Percentiles rank a stretch among this genome's conserved stretches.
These are phyloP conservation scores for Embiotoca jacksoni DNA, from an alignment of 2,113 vertebrate species.

Conservation along the genomic window DNA sequence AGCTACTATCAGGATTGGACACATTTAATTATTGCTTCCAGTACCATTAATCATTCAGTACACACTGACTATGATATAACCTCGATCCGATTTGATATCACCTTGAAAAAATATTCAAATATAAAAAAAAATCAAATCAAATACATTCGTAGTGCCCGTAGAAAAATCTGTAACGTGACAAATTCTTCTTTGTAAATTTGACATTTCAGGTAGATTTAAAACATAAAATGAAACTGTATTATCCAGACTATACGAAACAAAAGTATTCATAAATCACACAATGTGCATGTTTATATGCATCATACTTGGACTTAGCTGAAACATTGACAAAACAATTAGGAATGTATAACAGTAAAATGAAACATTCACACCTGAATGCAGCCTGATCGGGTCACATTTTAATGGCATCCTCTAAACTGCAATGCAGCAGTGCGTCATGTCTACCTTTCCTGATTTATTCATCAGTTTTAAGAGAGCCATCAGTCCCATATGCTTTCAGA, in stretches of 20 bases:
- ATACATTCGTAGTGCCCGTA: constrained; percentile 54
- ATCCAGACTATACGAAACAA: not conserved
- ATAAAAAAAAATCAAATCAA: constrained; percentile 18
- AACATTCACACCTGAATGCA: constrained; percentile 1
- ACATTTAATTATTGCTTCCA: constrained; percentile 63
- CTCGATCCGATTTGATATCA: constrained; percentile 26
- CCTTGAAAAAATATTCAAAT: constrained; percentile 8
- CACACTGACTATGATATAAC: constrained; percentile 26
- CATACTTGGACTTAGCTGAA: not conserved
- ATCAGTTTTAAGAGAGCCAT: too few species aligned
- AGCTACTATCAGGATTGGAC: constrained; percentile 24
- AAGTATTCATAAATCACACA: not conserved
- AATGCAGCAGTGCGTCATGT: not conserved
- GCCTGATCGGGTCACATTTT: not conserved
- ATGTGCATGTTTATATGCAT: not conserved
- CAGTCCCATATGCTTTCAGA: too few species aligned
- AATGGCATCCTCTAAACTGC: not conserved
- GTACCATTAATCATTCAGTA: constrained; percentile 41
- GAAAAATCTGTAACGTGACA: constrained; percentile 40
- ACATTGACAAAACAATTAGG: not conserved
- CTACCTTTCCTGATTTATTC: too few species aligned
- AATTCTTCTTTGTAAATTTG: not conserved
- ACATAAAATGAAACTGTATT: constrained; percentile 2
- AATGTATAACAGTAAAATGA: constrained; percentile 20
- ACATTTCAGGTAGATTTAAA: not conserved